Conservation (phyloP, 2,888 invertebrate genomes). For the Calliopum simillimum region DNA sequence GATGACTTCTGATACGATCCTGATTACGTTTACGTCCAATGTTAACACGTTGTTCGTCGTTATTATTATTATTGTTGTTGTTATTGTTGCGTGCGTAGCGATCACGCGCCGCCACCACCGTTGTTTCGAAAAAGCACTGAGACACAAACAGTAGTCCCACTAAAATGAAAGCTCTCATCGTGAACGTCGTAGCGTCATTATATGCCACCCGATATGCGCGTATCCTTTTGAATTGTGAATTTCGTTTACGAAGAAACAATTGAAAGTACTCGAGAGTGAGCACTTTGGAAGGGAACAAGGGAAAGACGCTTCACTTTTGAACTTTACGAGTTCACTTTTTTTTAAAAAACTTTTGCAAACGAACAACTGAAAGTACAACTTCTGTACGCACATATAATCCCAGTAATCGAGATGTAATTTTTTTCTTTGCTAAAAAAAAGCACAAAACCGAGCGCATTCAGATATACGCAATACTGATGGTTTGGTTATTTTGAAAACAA, state of each 20-base stretch:
- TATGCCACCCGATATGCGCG: conserved; percentile 17
- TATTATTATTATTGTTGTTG: conserved; percentile 40
- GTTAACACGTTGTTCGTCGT: conserved; percentile 33
- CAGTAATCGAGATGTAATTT: too few relatives aligned
- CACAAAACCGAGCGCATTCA: not conserved
- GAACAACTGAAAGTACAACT: too few relatives aligned
- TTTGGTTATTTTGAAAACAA: conserved; percentile 24
- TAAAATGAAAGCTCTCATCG: conserved; percentile 54
- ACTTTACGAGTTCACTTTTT: too few relatives aligned
- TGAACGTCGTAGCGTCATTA: conserved; percentile 44
- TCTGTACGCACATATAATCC: too few relatives aligned
- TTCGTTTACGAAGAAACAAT: not conserved
- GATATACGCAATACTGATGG: not conserved
- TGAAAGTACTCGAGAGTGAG: too few relatives aligned
- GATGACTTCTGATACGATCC: conserved; percentile 40
- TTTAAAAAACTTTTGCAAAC: too few relatives aligned
- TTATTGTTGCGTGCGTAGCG: conserved; percentile 54
- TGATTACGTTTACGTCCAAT: conserved; percentile 48
- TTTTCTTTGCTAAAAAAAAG: too few relatives aligned
- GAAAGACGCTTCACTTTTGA: too few relatives aligned
- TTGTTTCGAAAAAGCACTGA: conserved; percentile 53
- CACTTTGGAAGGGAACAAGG: too few relatives aligned
- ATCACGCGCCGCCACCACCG: conserved; percentile 57
- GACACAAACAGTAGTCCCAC: conserved; percentile 51
- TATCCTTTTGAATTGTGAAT: conserved; percentile 18